Percentiles rank a stretch among this genome's conserved stretches.
Evolutionary conservation across 2,113 vertebrate species (phyloP).

Genomic region (Pteropus alecto): DNA sequence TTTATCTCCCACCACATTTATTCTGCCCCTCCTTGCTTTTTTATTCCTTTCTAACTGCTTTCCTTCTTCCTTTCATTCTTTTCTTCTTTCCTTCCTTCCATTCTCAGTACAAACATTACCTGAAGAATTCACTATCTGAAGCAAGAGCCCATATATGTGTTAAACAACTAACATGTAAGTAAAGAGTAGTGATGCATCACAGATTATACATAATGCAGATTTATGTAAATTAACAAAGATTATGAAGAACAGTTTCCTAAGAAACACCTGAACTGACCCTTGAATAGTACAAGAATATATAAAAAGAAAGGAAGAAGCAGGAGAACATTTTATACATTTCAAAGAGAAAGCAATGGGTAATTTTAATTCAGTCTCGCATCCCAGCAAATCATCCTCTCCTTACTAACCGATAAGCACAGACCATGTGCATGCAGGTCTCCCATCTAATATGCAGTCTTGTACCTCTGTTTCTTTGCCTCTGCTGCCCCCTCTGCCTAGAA

Average conservation of each 20-base stretch:
- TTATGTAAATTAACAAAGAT: background rate
- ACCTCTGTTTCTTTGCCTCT: slow-evolving; percentile 50
- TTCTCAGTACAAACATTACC: background rate
- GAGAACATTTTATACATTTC: background rate
- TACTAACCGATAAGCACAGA: background rate
- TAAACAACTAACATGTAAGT: background rate
- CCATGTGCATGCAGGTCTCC: accelerated
- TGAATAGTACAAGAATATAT: background rate
- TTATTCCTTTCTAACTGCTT: background rate
- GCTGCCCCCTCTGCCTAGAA: slow-evolving; percentile 18
- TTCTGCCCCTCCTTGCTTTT: background rate
- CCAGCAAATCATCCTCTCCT: background rate
- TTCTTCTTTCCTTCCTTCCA: background rate
- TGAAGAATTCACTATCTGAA: background rate
- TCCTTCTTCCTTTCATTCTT: background rate
- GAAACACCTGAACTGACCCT: background rate
- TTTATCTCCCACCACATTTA: background rate
- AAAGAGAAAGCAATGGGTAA: background rate
- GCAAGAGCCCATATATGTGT: background rate
- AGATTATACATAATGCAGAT: background rate
- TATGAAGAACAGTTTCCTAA: background rate
- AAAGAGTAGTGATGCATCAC: background rate
- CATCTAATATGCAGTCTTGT: background rate
- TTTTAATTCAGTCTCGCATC: background rate
- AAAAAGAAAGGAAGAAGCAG: background rate